Evolutionary conservation across 2,113 vertebrate species (phyloP), one percentile per base, ranked within the genome.

Genomic region (Oncorhynchus tshawytscha): DNA sequence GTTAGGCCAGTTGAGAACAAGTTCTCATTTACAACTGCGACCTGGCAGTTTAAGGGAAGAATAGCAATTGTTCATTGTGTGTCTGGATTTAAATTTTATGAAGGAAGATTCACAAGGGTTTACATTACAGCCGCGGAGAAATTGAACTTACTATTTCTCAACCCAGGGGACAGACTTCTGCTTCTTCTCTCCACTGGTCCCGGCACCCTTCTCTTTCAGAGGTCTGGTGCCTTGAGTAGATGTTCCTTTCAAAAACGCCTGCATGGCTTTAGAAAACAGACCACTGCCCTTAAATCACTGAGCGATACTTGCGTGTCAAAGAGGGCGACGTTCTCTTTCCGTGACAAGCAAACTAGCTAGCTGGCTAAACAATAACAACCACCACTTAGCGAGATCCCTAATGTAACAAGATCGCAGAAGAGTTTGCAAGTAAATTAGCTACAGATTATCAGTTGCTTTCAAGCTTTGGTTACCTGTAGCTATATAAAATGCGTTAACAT

Each of bases 101-200:
- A 45, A 45, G 39, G 9, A 18, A 54, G 51, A 54, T 18, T 54
- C 13, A 54, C 3, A 39, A 31, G 12, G 8, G 5, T 27, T 15
- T 25, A 6, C 39, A 45, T 45, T 45, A 16, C 29, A 29, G 12
- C 64, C 4, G 45, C 39, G 18, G 7, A 51, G 1, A 57, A 45
- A 45, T 45, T 45, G 9, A 57, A 86, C 95, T 95, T 95, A 98
- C 97, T 99, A 99, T 94, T 99, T 99, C 86, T 99, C 97, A 68
- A 99, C 97, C 97, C 97, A 99, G 0, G 97, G 97, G 11, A 97
- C 60, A 4, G 93, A 89, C 71, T 88, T 97, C 77, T 78, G 82
- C 71, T 90, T 96, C 88, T 94, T 98, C 74, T 99, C 97, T 34
- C 93, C 91, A 70, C 93, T 94, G 82, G 91, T 84, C 29, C 94